These are phyloP conservation scores for Vombatus ursinus DNA, from an alignment of 2,113 vertebrate genomes.

Conservation along the genomic window DNA sequence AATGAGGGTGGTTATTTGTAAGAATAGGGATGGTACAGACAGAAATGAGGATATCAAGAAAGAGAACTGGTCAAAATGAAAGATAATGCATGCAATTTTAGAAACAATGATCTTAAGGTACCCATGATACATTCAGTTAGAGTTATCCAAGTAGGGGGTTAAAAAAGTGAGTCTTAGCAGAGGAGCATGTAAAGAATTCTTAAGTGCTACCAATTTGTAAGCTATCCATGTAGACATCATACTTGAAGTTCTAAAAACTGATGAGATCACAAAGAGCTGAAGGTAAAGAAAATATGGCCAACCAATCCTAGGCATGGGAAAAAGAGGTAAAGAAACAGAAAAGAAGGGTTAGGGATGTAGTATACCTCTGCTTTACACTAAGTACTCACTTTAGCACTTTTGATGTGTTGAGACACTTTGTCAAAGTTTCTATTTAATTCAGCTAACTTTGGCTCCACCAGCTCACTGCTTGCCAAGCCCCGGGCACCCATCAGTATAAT, in stretches of 20 bases:
- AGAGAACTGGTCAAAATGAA: neutral
- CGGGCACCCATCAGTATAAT: slow-evolving; percentile 92
- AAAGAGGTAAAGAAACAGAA: neutral
- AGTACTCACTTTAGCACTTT: slow-evolving; percentile 88
- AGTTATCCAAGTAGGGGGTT: neutral
- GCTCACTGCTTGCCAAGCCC: slow-evolving; percentile 89
- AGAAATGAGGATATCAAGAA: neutral
- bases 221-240: neutral
- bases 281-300: neutral
- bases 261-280: neutral
- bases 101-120: neutral
- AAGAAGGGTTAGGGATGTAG: neutral
- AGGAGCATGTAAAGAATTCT: neutral
- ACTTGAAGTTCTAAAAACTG: neutral
- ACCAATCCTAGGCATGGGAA: neutral
- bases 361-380: neutral
- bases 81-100: neutral
- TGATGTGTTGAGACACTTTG: slow-evolving; percentile 96
- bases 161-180: neutral
- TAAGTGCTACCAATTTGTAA: neutral
- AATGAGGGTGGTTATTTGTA: neutral
- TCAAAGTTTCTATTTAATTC: slow-evolving; percentile 96
- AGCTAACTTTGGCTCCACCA: slow-evolving; percentile 94
- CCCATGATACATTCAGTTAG: neutral
- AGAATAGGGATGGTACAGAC: neutral